These are phyloP conservation scores for Scomberomorus guttatus DNA, from an alignment of 2,797 vertebrate species.

Conservation along the genomic window DNA sequence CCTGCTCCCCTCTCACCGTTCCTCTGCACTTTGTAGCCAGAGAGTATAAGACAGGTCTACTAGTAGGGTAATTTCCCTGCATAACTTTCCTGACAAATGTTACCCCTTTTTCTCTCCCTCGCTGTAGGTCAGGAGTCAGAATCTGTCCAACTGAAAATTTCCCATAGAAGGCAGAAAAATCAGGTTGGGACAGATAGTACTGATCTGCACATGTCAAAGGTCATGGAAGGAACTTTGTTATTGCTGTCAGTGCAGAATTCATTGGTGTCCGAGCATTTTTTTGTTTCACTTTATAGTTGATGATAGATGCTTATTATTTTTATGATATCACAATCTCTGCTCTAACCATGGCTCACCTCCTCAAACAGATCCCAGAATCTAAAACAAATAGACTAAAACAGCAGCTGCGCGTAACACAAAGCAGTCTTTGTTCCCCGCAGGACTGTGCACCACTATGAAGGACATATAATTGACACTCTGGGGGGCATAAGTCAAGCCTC, in stretches of 20 bases:
- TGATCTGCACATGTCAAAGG: slow-evolving; percentile 52
- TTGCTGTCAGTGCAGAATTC: slow-evolving; percentile 27
- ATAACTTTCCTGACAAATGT: slow-evolving; percentile 52
- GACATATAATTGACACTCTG: slow-evolving; percentile 54
- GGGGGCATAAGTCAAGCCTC: slow-evolving; percentile 46
- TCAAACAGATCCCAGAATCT: slow-evolving; percentile 29
- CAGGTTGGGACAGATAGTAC: not conserved
- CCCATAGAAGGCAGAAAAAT: slow-evolving; percentile 50
- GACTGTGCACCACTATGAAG: slow-evolving; percentile 46
- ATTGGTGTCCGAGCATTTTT: slow-evolving; percentile 1
- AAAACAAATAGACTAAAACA: slow-evolving; percentile 42
- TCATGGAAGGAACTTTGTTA: slow-evolving; percentile 31
- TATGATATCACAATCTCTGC: slow-evolving; percentile 27
- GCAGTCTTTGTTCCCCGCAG: slow-evolving; percentile 41
- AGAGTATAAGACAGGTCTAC: slow-evolving; percentile 20
- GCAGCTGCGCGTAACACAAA: slow-evolving; percentile 23
- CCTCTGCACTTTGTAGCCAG: slow-evolving; percentile 37
- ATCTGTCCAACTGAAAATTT: slow-evolving; percentile 38
- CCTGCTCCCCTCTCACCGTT: slow-evolving; percentile 45
- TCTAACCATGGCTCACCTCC: slow-evolving; percentile 22
- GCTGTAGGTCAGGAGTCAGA: slow-evolving; percentile 32
- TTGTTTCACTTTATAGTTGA: slow-evolving; percentile 21
- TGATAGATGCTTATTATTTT: slow-evolving; percentile 34
- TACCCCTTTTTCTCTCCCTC: slow-evolving; percentile 44
- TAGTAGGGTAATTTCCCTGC: slow-evolving; percentile 37